Conservation (phyloP, 2,888 invertebrate genomes). For the Limnephilus marmoratus region DNA sequence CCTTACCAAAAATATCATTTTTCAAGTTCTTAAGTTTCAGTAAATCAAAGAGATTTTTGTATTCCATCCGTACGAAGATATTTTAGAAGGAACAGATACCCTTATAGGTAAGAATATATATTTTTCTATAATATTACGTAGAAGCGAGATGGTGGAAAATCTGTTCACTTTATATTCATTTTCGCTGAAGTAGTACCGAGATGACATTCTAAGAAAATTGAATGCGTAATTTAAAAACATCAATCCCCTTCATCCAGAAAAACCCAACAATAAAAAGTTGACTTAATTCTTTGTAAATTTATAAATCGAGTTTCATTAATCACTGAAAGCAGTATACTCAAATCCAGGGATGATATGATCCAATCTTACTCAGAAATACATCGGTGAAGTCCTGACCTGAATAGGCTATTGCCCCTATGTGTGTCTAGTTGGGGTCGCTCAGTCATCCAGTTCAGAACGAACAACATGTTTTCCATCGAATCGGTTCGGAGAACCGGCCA, state of each 20-base stretch:
- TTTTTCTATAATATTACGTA: background rate
- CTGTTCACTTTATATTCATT: background rate
- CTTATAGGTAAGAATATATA: too few species aligned
- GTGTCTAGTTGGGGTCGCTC: background rate
- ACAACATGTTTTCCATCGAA: conserved; percentile 7
- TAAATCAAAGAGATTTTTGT: too few species aligned
- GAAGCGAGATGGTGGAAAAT: background rate
- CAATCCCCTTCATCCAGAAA: background rate
- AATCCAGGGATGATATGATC: background rate
- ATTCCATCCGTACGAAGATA: too few species aligned
- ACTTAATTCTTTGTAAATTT: background rate
- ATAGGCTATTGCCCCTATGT: background rate
- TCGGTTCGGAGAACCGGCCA: conserved; percentile 14
- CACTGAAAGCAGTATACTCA: background rate
- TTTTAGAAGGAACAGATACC: too few species aligned
- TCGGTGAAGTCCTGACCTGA: background rate
- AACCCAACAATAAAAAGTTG: too few species aligned
- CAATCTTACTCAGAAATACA: background rate
- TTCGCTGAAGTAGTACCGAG: background rate
- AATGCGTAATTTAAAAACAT: background rate
- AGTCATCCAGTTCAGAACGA: background rate
- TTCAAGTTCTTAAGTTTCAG: background rate
- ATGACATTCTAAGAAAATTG: background rate
- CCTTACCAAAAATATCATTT: background rate
- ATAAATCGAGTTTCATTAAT: background rate